Base-by-base conservation (phyloP, 2,797 vertebrate species). In the Sphenopsis melanotis region DNA sequence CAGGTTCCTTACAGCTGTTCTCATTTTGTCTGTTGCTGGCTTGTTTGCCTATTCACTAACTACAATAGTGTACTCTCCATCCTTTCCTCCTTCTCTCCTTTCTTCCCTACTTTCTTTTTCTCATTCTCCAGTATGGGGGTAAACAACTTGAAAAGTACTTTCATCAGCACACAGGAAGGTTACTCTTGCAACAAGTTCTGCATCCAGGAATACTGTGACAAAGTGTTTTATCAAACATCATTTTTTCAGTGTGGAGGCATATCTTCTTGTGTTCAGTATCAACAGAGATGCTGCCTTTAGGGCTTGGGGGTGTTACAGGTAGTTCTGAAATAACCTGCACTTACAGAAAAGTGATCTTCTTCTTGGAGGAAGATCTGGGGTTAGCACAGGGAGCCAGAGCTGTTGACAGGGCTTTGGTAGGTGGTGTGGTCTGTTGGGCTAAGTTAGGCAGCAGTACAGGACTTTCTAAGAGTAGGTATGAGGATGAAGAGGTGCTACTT, bases 401-500 rank as follows among this genome's bases (percentile, higher is more conserved):
- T 84, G 77, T 82, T 94, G 50, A 68, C 83, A 83, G 87, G 66
- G 80, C 70, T 91, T 70, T 8, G 7, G 47, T 32, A 59, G 27
- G 12, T 82, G 74, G 47, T 66, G 30, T 69, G 55, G 55, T 66
- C 69, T 91, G 59, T 77, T 69, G 63, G 44, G 42, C 83, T 93
- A 86, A 87, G 83, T 90, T 90, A 78, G 77, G 86, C 88, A 89
- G 66, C 47, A 59, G 80, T 12, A 12, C 29, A 7, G 83, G 61
- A 24, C 66, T 94, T 88, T 86, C 17, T 87, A 69, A 95, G 82
- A 81, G 66, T 83, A 83, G 64, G 87, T 79, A 95, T 64, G 88
- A 94, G 71, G 80, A 84, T 90, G 92, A 90, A 82, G 95, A 93
- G 92, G 83, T 90, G 90, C 90, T 94, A 63, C 93, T 93, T 94